Conservation (phyloP, 2,888 invertebrate genomes). For the Agrochola circellaris region DNA sequence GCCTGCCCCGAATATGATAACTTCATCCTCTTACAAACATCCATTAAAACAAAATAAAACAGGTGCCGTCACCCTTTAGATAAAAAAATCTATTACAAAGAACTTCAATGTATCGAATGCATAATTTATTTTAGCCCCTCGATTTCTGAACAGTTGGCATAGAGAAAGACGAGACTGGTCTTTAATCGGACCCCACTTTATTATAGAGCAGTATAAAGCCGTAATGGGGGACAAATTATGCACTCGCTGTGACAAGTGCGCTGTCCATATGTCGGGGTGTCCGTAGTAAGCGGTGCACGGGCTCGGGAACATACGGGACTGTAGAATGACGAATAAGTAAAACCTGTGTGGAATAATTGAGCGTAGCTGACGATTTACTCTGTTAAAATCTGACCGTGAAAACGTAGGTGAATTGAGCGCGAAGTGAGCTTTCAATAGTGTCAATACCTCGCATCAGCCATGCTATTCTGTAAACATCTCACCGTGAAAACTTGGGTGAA, state of each 20-base stretch:
- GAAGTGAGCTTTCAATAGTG: too few species aligned
- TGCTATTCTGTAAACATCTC: too few species aligned
- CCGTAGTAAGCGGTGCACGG: slow-evolving; percentile 78
- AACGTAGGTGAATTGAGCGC: too few species aligned
- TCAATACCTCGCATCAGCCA: too few species aligned
- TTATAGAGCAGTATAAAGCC: slow-evolving; percentile 79
- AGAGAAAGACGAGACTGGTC: slow-evolving; percentile 87
- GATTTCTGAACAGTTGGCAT: slow-evolving; percentile 84
- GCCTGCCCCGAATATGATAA: neutral
- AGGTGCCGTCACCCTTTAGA: slow-evolving; percentile 80
- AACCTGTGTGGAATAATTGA: too few species aligned
- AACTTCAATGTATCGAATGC: slow-evolving; percentile 87
- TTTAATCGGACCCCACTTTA: slow-evolving; percentile 87
- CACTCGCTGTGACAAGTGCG: slow-evolving; percentile 86
- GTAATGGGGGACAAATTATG: slow-evolving; percentile 90
- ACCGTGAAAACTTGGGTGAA: too few species aligned
- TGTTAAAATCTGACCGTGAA: too few species aligned
- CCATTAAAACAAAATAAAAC: slow-evolving; percentile 74
- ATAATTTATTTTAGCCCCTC: slow-evolving; percentile 85
- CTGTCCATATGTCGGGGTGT: slow-evolving; percentile 88
- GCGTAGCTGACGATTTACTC: too few species aligned
- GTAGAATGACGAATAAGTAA: neutral
- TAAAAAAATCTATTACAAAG: slow-evolving; percentile 83
- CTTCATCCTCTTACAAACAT: slow-evolving; percentile 27
- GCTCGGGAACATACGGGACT: slow-evolving; percentile 70